Evolutionary conservation across 1,140 invertebrate species (phyloP).

Genomic region (Trinorchestia longiramus): DNA sequence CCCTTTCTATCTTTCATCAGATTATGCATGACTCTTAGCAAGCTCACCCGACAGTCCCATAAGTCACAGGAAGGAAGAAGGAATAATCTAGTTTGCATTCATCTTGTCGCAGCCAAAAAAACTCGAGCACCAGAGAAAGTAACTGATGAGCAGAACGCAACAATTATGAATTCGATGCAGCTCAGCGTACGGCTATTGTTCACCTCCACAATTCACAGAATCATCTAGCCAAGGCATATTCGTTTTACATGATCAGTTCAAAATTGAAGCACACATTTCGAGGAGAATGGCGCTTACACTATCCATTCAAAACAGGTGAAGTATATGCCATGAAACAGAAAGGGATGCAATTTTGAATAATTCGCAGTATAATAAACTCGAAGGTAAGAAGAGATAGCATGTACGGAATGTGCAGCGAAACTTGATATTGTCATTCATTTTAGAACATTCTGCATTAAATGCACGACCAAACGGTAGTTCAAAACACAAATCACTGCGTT

Average conservation of each 20-base stretch:
- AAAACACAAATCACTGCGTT: background rate
- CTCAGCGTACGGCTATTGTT: background rate
- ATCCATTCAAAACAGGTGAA: background rate
- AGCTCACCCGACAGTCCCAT: slow-evolving; percentile 24
- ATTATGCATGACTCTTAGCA: slow-evolving; percentile 3
- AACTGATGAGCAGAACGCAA: background rate
- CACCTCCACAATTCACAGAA: background rate
- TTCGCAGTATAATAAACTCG: background rate
- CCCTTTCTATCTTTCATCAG: background rate
- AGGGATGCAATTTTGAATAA: background rate
- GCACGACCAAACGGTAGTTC: background rate
- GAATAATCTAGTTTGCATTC: slow-evolving; percentile 39
- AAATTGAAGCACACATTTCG: background rate
- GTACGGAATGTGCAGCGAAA: background rate
- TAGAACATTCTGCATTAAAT: background rate
- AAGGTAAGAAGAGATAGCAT: background rate
- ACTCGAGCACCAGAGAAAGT: slow-evolving; percentile 37
- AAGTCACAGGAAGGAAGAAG: slow-evolving; percentile 23
- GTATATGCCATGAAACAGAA: background rate
- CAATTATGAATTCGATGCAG: slow-evolving; percentile 38
- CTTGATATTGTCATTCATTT: background rate
- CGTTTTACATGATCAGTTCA: background rate
- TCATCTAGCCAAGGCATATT: background rate
- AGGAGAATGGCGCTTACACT: background rate
- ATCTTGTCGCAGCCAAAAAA: slow-evolving; percentile 18